Percentiles rank a stretch among this genome's conserved stretches.
Conservation (phyloP, 2,888 invertebrate species). For the Allacma fusca region DNA sequence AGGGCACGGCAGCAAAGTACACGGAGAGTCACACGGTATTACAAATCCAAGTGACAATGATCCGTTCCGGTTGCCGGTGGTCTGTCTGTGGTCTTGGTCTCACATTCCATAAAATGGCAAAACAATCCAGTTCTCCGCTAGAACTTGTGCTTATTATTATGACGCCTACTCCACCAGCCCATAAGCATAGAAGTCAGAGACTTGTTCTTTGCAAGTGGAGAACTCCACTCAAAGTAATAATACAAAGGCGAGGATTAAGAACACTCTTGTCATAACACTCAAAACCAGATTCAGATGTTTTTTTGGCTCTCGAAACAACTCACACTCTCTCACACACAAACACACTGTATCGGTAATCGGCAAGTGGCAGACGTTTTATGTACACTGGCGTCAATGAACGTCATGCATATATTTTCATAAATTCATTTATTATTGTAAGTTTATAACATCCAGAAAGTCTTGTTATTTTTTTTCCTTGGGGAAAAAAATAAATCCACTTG, state of each 20-base stretch:
- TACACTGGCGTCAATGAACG: conserved; percentile 6
- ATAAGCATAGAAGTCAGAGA: background rate
- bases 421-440: background rate
- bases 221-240: background rate
- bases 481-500: background rate
- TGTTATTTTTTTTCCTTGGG: background rate
- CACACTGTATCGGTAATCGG: background rate
- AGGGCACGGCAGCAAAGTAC: conserved; percentile 6
- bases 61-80: conserved; percentile 29
- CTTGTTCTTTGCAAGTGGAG: background rate
- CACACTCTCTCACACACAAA: background rate
- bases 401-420: background rate
- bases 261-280: conserved; percentile 11
- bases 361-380: background rate
- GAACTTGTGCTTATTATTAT: conserved; percentile 2
- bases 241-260: conserved; percentile 12
- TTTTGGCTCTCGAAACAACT: background rate
- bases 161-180: background rate
- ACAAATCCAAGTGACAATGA: conserved; percentile 12
- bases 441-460: background rate
- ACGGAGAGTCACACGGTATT: background rate
- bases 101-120: background rate
- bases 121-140: conserved; percentile 1
- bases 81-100: conserved; percentile 13
- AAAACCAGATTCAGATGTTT: conserved; percentile 16